Evolutionary conservation across 2,113 vertebrate species (phyloP).

Genomic region (Pagrus major): DNA sequence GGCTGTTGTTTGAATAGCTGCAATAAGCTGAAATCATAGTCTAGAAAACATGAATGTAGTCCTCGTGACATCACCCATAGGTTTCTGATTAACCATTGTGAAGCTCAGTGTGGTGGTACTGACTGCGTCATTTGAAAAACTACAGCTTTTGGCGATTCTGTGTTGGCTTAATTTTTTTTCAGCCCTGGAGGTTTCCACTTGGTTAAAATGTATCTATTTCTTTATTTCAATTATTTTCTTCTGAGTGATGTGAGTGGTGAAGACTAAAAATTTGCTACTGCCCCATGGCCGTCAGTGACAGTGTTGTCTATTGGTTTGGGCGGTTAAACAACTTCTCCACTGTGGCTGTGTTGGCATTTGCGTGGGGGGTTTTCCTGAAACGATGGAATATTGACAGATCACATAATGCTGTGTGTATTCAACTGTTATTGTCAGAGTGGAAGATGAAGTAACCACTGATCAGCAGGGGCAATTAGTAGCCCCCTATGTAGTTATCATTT

Average conservation of each 20-base stretch:
- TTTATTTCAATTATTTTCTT: background rate
- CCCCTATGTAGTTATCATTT: background rate
- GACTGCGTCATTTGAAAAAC: too few species aligned
- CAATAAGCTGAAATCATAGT: background rate
- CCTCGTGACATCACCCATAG: too few species aligned
- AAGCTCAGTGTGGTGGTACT: too few species aligned
- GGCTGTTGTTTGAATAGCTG: background rate
- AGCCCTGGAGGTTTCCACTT: too few species aligned
- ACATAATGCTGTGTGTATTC: background rate
- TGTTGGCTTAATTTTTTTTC: too few species aligned
- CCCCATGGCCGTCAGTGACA: background rate
- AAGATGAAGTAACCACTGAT: conserved; percentile 1
- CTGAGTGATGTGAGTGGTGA: background rate
- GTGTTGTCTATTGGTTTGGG: background rate
- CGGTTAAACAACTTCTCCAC: background rate
- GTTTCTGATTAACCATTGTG: too few species aligned
- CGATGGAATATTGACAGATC: background rate
- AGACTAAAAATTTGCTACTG: background rate
- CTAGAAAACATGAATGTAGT: too few species aligned
- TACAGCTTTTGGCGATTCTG: too few species aligned
- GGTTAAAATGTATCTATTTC: background rate
- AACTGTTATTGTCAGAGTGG: background rate
- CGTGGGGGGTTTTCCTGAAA: conserved; percentile 7
- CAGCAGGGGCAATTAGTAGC: conserved; percentile 3
- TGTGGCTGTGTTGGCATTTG: background rate